Percentiles rank a stretch among this genome's conserved stretches.
Conservation (phyloP, 2,113 vertebrate genomes). For the Ginglymostoma cirratum region DNA sequence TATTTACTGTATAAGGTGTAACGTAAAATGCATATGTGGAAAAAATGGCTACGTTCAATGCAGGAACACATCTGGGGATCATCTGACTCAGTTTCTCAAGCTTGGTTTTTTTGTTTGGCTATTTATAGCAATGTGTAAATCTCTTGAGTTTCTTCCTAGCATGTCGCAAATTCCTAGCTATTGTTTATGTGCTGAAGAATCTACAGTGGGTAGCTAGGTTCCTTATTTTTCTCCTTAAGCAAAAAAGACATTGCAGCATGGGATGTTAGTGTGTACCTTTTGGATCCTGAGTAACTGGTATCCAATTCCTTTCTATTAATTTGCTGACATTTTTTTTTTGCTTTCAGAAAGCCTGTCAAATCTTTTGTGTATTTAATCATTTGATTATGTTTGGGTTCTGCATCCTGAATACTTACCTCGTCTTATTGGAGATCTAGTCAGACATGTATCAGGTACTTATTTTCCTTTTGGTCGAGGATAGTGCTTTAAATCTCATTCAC, state of each 20-base stretch:
- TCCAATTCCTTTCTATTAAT: background rate
- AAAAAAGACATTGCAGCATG: background rate
- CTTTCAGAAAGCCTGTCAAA: background rate
- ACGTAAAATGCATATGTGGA: background rate
- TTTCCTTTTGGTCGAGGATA: background rate
- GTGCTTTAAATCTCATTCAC: background rate
- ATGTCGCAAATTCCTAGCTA: background rate
- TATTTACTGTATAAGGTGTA: background rate
- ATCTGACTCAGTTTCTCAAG: background rate
- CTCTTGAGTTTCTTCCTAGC: background rate
- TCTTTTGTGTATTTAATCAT: background rate
- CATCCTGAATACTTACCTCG: background rate
- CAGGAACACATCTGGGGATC: background rate
- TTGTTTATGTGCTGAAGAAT: background rate
- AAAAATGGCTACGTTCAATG: background rate
- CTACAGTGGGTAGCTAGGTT: background rate
- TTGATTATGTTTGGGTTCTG: background rate
- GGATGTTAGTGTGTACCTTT: background rate
- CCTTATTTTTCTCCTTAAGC: background rate
- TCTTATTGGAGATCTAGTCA: background rate
- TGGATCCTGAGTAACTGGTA: background rate
- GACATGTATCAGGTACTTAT: background rate
- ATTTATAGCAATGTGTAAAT: conserved; percentile 24
- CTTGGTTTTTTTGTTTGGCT: background rate
- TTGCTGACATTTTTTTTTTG: background rate